Evolutionary conservation across 2,797 vertebrate species (phyloP).

Genomic region (Clarias fuscus): DNA sequence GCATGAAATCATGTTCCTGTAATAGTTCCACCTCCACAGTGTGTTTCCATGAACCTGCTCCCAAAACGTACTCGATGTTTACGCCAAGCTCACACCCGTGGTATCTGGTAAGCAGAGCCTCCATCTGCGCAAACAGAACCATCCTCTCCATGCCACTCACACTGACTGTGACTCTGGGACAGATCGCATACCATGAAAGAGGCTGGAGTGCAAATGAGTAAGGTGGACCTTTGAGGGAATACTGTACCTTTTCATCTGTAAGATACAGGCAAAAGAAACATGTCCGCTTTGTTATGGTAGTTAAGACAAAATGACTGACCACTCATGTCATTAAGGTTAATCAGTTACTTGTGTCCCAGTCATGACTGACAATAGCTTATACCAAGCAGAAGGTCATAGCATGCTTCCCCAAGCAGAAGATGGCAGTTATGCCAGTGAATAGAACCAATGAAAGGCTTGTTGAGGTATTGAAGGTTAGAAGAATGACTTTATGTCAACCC

Average conservation of each 20-base stretch:
- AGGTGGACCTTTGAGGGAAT: background rate
- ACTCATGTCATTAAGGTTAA: background rate
- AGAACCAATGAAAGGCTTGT: background rate
- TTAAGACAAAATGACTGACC: background rate
- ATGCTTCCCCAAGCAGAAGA: background rate
- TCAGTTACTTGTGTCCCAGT: background rate
- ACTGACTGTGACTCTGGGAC: background rate
- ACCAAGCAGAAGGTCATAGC: background rate
- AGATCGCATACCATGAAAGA: background rate
- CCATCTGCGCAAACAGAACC: slow-evolving; percentile 42
- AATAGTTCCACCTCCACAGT: background rate
- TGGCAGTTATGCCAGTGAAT: too few relatives aligned
- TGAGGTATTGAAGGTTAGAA: background rate
- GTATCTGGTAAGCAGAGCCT: slow-evolving; percentile 41
- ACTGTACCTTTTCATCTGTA: background rate
- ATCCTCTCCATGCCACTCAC: slow-evolving; percentile 17
- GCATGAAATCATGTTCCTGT: slow-evolving; percentile 35
- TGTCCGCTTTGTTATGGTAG: background rate
- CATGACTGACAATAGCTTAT: background rate
- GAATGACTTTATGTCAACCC: background rate
- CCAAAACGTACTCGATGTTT: slow-evolving; percentile 23
- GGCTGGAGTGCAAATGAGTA: background rate
- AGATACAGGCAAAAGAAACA: background rate
- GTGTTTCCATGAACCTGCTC: slow-evolving; percentile 28
- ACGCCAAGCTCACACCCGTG: slow-evolving; percentile 30